Evolutionary conservation across 2,888 invertebrate genomes (phyloP), one percentile per base, ranked within the genome.

Genomic region (Peribatodes rhomboidaria): DNA sequence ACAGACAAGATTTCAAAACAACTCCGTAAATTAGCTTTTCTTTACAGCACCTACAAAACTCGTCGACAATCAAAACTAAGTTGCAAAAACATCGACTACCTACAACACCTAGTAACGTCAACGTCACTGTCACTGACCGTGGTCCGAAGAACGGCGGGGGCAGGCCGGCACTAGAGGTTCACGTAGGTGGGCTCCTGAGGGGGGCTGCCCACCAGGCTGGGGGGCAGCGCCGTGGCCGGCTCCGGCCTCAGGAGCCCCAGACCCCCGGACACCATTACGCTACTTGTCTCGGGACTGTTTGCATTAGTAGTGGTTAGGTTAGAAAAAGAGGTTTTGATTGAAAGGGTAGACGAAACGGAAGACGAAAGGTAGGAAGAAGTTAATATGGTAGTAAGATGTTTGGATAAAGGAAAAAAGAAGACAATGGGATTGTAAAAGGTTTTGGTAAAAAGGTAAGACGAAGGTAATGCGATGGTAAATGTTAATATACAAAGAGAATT

Each of bases 111-210:
- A 44, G 42, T 70, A 72, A 73, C 73, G 70, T 57, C 57, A 61
- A 69, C 67, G 68, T 72, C 71, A 73, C 70, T 73, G 16, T 49
- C 50, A 91, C 90, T 89, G 88, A 90, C 91, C 91, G 90, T 90
- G 77, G 78, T 73, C 72, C 75, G 72, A 75, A 78, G 77, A 71
- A 81, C 88, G 90, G 89, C 89, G 90, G 87, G 88, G 85, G 82
- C 78, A 80, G 87, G 89, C 91, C 90, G 90, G 92, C 95, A 95
- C 96, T 97, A 97, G 95, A 98, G 97, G 96, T 98, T 98, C 93
- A 98, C 98, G 95, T 98, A 98, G 82, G 98, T 98, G 79, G 98
- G 98, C 94, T 97, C 97, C 94, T 97, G 97, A 70, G 96, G 96
- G 78, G 95, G 95, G 86, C 95, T 94, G 76, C 95, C 94, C 68